Conservation (phyloP, 2,797 vertebrate species). For the Mus caroli region DNA sequence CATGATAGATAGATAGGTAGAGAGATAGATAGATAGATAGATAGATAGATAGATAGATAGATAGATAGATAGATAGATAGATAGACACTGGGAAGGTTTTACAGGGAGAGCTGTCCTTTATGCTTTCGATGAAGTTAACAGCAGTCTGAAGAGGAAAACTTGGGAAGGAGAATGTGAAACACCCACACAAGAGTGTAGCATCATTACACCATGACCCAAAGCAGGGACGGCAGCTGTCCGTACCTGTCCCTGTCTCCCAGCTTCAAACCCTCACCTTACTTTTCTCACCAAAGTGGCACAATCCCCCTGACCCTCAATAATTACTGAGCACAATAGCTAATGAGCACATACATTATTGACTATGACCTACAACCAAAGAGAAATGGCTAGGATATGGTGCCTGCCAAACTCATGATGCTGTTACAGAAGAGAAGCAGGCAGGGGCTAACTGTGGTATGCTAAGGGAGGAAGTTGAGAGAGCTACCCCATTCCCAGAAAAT, state of each 20-base stretch:
- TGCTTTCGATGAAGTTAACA: neutral
- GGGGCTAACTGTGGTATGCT: neutral
- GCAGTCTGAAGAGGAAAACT: neutral
- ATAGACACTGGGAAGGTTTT: neutral
- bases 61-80: neutral
- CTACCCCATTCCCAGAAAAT: neutral
- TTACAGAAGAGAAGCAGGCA: slow-evolving; percentile 14
- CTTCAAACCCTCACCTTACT: neutral
- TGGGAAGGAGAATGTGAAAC: neutral
- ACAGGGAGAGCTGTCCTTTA: neutral
- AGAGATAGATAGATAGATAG: neutral
- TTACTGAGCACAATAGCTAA: neutral
- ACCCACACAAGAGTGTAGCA: neutral
- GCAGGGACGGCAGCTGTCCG: neutral
- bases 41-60: neutral
- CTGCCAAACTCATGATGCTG: neutral
- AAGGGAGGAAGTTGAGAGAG: neutral
- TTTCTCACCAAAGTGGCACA: neutral
- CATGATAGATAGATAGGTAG: too few species aligned
- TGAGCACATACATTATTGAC: neutral
- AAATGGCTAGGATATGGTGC: neutral
- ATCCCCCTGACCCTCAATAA: neutral
- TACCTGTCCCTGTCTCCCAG: neutral
- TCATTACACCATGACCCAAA: neutral
- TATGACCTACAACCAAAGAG: neutral